phyloP scores from a whole-genome alignment of 1,140 invertebrate genomes.

The Rhynchophorus ferrugineus region DNA sequence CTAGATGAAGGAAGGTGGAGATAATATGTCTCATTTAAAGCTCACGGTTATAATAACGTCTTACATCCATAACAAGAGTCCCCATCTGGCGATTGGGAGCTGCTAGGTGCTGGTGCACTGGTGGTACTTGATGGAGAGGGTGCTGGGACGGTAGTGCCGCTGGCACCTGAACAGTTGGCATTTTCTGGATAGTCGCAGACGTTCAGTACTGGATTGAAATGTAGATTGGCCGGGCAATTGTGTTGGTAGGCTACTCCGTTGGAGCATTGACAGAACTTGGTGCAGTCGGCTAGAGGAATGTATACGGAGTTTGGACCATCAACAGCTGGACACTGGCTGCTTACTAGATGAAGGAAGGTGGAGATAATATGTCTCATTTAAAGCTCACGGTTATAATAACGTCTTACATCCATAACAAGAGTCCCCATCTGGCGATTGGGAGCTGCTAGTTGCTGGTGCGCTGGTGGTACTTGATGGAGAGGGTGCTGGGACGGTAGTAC shows the following conservation, averaged over 20 bases:
- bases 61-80: not conserved
- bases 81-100: not conserved
- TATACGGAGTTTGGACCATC: constrained; percentile 20
- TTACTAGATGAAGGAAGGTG: not conserved
- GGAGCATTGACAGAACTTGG: constrained; percentile 51
- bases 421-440: not conserved
- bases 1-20: not conserved
- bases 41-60: not conserved
- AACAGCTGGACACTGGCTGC: constrained; percentile 5
- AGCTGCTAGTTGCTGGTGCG: too few relatives aligned
- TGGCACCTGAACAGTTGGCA: too few relatives aligned
- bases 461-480: too few relatives aligned
- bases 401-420: not conserved
- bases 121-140: too few relatives aligned
- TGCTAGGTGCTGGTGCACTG: too few relatives aligned
- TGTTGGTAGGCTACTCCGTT: constrained; percentile 42
- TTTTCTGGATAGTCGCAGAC: too few relatives aligned
- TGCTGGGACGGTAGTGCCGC: too few relatives aligned
- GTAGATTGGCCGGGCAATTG: constrained; percentile 44
- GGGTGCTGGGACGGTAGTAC: too few relatives aligned
- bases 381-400: too few relatives aligned
- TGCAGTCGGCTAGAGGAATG: constrained; percentile 40
- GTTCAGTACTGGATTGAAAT: too few relatives aligned
- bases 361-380: too few relatives aligned
- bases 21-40: too few relatives aligned